Percentiles rank a stretch among this genome's conserved stretches.
Conservation (phyloP, 2,888 invertebrate species). For the Coenonympha glycerion region DNA sequence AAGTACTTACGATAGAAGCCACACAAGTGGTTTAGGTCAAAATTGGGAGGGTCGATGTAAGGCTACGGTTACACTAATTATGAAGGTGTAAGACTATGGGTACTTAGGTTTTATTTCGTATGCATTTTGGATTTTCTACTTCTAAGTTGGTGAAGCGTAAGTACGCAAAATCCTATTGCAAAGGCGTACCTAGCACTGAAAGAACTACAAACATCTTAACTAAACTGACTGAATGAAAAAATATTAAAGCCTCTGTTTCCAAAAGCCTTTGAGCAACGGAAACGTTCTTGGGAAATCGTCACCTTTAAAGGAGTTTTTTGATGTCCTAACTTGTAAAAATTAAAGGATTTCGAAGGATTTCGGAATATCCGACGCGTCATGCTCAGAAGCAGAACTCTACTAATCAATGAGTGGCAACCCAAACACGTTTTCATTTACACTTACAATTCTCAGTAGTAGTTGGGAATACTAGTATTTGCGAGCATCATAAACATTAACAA, state of each 20-base stretch:
- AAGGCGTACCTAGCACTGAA: background rate
- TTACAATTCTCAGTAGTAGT: constrained; percentile 9
- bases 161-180: background rate
- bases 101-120: background rate
- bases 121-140: background rate
- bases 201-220: no score
- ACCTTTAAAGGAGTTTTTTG: no score
- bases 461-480: background rate
- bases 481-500: background rate
- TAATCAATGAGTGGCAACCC: constrained; percentile 23
- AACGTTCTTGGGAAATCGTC: no score
- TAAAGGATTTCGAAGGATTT: no score
- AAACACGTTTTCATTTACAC: constrained; percentile 17
- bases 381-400: background rate
- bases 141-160: background rate
- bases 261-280: no score
- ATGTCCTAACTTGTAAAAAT: no score
- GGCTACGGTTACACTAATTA: background rate
- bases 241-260: no score
- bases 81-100: no score
- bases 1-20: background rate
- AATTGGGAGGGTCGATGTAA: background rate
- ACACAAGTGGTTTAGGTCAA: background rate
- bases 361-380: constrained; percentile 4
- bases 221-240: no score